Conservation (phyloP, 2,888 invertebrate species). For the Rhaphigaster nebulosa region DNA sequence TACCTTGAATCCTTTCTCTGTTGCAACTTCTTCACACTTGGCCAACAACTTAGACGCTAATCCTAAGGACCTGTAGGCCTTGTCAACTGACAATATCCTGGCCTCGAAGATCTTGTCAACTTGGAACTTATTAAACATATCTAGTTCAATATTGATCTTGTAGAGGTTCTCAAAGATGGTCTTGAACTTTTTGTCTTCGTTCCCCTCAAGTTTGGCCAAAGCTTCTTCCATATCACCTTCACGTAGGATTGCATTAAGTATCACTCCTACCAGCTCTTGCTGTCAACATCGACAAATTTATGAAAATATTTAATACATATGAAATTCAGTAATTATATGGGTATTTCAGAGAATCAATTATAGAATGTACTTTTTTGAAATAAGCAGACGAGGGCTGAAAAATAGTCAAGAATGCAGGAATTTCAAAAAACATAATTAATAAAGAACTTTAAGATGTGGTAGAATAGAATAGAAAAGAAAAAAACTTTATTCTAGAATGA, state of each 20-base stretch:
- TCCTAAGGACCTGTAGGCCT: slow-evolving; percentile 79
- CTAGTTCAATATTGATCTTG: slow-evolving; percentile 77
- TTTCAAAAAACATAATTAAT: no score
- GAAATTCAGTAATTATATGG: no score
- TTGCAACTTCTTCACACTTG: slow-evolving; percentile 78
- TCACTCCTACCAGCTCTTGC: slow-evolving; percentile 80
- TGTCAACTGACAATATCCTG: slow-evolving; percentile 84
- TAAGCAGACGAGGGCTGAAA: no score
- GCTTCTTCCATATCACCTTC: slow-evolving; percentile 80
- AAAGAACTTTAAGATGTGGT: no score
- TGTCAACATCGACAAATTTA: slow-evolving; percentile 64
- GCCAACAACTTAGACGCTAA: slow-evolving; percentile 80
- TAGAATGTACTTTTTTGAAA: no score
- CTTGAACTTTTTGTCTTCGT: slow-evolving; percentile 80
- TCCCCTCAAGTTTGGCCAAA: slow-evolving; percentile 77
- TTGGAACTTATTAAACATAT: slow-evolving; percentile 78
- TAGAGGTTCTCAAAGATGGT: slow-evolving; percentile 84
- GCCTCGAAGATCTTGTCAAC: slow-evolving; percentile 83
- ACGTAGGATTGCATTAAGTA: slow-evolving; percentile 82
- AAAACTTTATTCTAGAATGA: no score
- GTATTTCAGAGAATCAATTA: no score
- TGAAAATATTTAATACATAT: not conserved
- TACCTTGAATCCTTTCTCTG: slow-evolving; percentile 79
- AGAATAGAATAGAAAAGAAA: no score
- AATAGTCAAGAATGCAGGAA: no score